Percentiles rank a stretch among this genome's conserved stretches.
These are phyloP conservation scores for Helicorthomorpha holstii DNA, from an alignment of 1,140 invertebrate species.

Conservation along the genomic window DNA sequence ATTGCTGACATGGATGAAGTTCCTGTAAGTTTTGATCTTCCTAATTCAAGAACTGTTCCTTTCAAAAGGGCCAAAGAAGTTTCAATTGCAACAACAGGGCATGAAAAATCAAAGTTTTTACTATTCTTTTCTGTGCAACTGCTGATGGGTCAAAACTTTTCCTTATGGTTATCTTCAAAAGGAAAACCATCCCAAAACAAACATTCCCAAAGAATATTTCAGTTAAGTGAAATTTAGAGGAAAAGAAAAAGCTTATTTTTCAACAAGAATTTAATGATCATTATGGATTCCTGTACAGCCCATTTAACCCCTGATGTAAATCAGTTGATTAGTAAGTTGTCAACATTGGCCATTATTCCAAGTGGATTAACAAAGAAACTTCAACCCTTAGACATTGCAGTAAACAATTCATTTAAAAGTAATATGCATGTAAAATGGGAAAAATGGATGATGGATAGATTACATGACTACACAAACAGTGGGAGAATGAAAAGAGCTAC, in stretches of 20 bases:
- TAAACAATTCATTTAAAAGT: neutral
- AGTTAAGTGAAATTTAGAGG: neutral
- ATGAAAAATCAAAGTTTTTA: neutral
- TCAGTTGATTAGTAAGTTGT: neutral
- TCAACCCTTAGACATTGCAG: too few relatives aligned
- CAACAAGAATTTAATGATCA: neutral
- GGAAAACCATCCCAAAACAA: neutral
- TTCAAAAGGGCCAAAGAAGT: neutral
- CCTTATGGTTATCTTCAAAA: neutral
- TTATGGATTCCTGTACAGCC: neutral
- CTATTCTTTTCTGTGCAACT: neutral
- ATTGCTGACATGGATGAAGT: neutral
- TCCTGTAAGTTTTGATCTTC: neutral
- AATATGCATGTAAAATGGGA: neutral
- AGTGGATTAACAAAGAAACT: too few relatives aligned
- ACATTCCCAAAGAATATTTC: neutral
- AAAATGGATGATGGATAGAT: too few relatives aligned
- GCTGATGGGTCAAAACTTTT: neutral
- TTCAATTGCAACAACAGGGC: neutral
- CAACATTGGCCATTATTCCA: neutral
- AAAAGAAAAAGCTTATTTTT: neutral
- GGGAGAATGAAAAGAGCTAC: too few relatives aligned
- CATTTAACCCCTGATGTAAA: neutral
- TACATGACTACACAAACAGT: neutral
- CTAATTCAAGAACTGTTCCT: neutral